These are phyloP conservation scores for Cygnus atratus DNA, from an alignment of 2,113 vertebrate species.

Conservation along the genomic window DNA sequence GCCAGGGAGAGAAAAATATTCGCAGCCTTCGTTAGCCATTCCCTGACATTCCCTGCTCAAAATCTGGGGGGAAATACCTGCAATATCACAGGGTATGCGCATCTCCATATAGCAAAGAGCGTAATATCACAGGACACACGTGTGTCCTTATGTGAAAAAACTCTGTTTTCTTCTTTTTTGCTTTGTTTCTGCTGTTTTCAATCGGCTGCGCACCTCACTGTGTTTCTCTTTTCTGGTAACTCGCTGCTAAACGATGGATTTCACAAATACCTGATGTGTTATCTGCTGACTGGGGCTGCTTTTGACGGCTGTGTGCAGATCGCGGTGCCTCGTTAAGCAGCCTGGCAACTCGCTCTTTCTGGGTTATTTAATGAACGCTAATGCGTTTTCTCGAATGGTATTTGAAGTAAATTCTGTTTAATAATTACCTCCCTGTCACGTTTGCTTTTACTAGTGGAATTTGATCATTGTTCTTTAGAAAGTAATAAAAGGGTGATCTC, in stretches of 20 bases:
- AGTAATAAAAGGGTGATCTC: neutral
- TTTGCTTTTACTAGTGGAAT: neutral
- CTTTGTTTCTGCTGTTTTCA: neutral
- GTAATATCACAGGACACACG: neutral
- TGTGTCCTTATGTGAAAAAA: neutral
- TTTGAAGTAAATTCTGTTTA: neutral
- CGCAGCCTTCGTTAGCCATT: neutral
- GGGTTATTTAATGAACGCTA: neutral
- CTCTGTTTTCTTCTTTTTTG: too few species aligned
- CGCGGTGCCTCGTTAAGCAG: neutral
- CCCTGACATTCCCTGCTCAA: neutral
- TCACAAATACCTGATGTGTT: neutral
- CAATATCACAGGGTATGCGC: neutral
- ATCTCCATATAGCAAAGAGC: too few species aligned
- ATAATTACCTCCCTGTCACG: neutral
- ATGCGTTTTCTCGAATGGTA: neutral
- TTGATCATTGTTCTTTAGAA: neutral
- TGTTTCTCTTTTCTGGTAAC: neutral
- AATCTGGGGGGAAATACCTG: too few species aligned
- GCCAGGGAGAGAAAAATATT: neutral
- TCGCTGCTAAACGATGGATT: neutral
- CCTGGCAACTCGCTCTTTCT: neutral
- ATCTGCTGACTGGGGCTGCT: neutral
- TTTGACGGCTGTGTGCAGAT: accelerated
- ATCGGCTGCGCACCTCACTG: accelerated